These are phyloP conservation scores for Mallotus villosus DNA, from an alignment of 2,797 vertebrate genomes.

Conservation along the genomic window DNA sequence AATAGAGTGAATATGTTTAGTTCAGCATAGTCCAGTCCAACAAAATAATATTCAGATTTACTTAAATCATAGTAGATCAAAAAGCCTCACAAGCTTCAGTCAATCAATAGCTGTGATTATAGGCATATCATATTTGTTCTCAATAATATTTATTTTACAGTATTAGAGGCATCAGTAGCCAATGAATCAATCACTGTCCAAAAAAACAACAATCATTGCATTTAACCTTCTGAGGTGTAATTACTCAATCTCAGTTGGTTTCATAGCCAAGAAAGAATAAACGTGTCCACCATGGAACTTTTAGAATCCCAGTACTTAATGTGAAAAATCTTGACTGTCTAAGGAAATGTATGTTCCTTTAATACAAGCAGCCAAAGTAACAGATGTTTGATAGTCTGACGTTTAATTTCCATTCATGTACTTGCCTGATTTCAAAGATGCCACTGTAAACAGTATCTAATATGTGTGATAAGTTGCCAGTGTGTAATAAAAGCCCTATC, in stretches of 20 bases:
- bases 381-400: conserved; percentile 28
- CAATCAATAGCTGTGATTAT: conserved; percentile 51
- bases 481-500: conserved; percentile 40
- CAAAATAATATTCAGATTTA: conserved; percentile 29
- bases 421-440: conserved; percentile 26
- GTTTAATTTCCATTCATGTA: conserved; percentile 29
- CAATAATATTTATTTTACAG: conserved; percentile 54
- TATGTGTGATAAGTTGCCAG: conserved; percentile 39
- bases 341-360: conserved; percentile 23
- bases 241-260: conserved; percentile 33
- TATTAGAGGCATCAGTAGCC: conserved; percentile 47
- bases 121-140: conserved; percentile 59
- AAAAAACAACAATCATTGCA: conserved; percentile 52
- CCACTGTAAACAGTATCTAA: conserved; percentile 28
- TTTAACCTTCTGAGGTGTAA: conserved; percentile 44
- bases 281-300: conserved; percentile 24
- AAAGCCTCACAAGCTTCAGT: conserved; percentile 46
- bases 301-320: conserved; percentile 31
- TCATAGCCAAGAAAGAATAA: conserved; percentile 38
- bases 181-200: conserved; percentile 51
- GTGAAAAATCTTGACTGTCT: conserved; percentile 18
- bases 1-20: conserved; percentile 47
- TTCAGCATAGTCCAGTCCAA: conserved; percentile 29
- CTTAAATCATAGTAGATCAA: conserved; percentile 36
- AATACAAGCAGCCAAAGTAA: too few relatives aligned